Base-by-base conservation (phyloP, 2,113 vertebrate species). In the Azemiops feae region DNA sequence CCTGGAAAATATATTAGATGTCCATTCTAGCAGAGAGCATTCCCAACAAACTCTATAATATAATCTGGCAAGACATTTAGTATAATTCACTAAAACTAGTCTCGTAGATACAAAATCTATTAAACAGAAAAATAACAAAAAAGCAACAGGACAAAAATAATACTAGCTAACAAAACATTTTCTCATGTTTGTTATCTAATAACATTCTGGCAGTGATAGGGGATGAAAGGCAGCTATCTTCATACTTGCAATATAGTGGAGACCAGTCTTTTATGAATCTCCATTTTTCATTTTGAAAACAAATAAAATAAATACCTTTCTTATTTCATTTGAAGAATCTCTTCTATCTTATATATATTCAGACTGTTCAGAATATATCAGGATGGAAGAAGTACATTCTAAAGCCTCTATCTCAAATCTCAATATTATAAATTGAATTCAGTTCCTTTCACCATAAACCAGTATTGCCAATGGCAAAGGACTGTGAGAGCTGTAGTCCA, bases 1-100 rank as follows among this genome's bases (percentile, higher is more conserved):
- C 97, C 98, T 97, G 97, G 98, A 98, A 98, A 98, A 98, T 98
- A 97, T 97, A 98, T 98, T 97, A 97, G 97, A 98, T 98, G 96
- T 93, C 97, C 97, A 97, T 96, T 95, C 97, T 97, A 96, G 96
- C 97, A 97, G 96, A 97, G 94, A 97, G 94, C 93, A 96, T 97
- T 97, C 92, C 96, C 97, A 95, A 89, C 94, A 92, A 96, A 96
- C 95, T 97, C 97, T 97, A 96, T 97, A 98, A 97, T 23, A 92
- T 95, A 97, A 97, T 95, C 95, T 53, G 90, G 96, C 92, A 97
- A 96, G 96, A 97, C n/a, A 97, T 96, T 96, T 97, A 98, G 96
- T 91, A 94, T 81, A 95, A 87, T 93, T 96, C 97, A 96, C 96
- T 96, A 97, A 97, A 96, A 58, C 93, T 93, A 96, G 94, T 93